Percentiles rank a stretch among this genome's conserved stretches.
phyloP scores from a whole-genome alignment of 2,888 invertebrate genomes.

The Drosophila vallismaia region DNA sequence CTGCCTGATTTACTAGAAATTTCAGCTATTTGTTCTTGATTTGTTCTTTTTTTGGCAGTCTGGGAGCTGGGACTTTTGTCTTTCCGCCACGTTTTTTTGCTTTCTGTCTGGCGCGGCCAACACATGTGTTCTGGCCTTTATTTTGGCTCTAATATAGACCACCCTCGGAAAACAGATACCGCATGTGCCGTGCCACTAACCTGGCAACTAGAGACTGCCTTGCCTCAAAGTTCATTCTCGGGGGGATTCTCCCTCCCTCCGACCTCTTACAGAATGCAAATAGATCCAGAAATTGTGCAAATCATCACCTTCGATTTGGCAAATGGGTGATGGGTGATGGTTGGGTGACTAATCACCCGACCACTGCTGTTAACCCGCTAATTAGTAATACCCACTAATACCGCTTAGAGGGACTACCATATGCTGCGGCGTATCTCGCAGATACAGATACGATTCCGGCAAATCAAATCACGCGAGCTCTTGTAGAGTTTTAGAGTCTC shows the following conservation, averaged over 20 bases:
- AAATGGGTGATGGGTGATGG: constrained; percentile 25
- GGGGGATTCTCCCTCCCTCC: constrained; percentile 5
- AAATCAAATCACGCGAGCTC: constrained; percentile 30
- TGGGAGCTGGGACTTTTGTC: constrained; percentile 19
- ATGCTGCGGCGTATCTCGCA: constrained; percentile 7
- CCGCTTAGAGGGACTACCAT: constrained; percentile 3
- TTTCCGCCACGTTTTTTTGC: constrained; percentile 4
- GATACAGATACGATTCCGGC: constrained; percentile 8
- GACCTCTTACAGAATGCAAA: constrained; percentile 45
- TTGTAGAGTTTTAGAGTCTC: constrained; percentile 21
- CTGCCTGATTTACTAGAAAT: constrained; percentile 36
- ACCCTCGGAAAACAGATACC: constrained; percentile 13
- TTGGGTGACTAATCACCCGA: constrained; percentile 62
- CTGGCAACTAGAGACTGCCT: constrained; percentile 10
- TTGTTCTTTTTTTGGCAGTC: constrained; percentile 6
- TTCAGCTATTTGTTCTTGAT: constrained; percentile 26
- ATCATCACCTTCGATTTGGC: constrained; percentile 52
- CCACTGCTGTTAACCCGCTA: constrained; percentile 57
- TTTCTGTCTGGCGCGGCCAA: neutral
- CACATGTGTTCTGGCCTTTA: constrained; percentile 35
- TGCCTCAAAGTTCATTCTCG: neutral
- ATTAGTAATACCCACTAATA: constrained; percentile 61
- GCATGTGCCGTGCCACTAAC: constrained; percentile 23
- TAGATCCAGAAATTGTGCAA: constrained; percentile 35
- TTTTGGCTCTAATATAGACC: constrained; percentile 31